Conservation (phyloP, 2,113 vertebrate species). For the Isurus oxyrinchus region DNA sequence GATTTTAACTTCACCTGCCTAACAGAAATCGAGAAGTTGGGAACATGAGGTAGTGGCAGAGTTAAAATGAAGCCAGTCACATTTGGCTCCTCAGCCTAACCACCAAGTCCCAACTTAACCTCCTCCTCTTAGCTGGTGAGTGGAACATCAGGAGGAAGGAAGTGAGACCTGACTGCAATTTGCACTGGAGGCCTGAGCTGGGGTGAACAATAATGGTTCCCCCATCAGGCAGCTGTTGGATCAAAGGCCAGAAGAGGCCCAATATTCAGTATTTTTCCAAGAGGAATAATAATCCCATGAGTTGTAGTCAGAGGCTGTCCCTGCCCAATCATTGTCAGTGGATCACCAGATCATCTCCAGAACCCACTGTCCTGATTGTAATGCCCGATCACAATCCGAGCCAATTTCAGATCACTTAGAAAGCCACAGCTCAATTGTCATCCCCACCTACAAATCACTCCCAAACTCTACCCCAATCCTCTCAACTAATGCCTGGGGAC, state of each 20-base stretch:
- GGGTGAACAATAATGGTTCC: background rate
- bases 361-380: no score
- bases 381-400: background rate
- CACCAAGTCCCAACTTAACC: background rate
- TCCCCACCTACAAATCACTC: no score
- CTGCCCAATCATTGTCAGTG: background rate
- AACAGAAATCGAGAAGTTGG: background rate
- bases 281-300: no score
- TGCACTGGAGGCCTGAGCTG: background rate
- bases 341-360: background rate
- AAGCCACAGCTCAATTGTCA: no score
- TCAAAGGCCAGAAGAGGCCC: background rate
- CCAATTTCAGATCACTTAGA: background rate
- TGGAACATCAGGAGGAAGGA: background rate
- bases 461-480: no score
- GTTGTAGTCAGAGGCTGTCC: no score
- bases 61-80: background rate
- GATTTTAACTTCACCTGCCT: background rate
- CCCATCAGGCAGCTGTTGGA: no score
- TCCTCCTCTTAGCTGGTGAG: no score
- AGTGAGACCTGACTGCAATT: background rate
- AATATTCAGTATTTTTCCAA: no score
- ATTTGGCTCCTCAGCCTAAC: background rate
- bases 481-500: no score
- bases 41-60: background rate